Evolutionary conservation across 1,140 invertebrate genomes (phyloP), one percentile per base, ranked within the genome.

Genomic region (Geopemphigus sp.): DNA sequence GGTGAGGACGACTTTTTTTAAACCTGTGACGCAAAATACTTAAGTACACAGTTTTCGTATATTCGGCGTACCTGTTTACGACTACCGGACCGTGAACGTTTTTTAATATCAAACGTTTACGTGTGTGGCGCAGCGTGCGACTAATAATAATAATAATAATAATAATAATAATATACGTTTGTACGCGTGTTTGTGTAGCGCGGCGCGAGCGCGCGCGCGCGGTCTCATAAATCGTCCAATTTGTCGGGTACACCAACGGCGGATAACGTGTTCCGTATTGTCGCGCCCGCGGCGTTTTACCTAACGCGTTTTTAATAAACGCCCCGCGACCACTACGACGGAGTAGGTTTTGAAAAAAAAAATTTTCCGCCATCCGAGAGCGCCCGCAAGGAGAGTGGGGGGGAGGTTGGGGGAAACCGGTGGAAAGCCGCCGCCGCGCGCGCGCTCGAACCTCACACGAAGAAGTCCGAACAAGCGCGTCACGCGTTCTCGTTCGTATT

Each of bases 361-460:
- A 32, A 26, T 26, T 53, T 53, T 53, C 11, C 8, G 1, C 29
- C 54, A 12, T 11, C 26, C 70, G 5, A 11, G 22, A 11, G 4
- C 47, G 68, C 61, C 26, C 26, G 61, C 26, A n/a, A n/a, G n/a
- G n/a, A n/a, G n/a, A n/a, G n/a, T n/a, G n/a, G n/a, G n/a, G n/a
- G n/a, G n/a, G n/a, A n/a, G n/a, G n/a, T n/a, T n/a, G n/a, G 61
- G 70, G 22, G 50, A 76, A 76, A 76, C 73, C 73, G 73, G 73
- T 61, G 57, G 73, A 76, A 47, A 47, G 39, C 39, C 39, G 32
- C 22, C 12, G 63, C 26, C 70, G 53, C 32, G 72, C 72, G 72
- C 72, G 63, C 57, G 50, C 70, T 45, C 26, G 14, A 76, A 76
- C 73, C 73, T 47, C 73, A 76, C 73, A 76, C 73, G 73, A 76